phyloP scores from a whole-genome alignment of 2,797 vertebrate genomes.

The Tympanoctomys barrerae region DNA sequence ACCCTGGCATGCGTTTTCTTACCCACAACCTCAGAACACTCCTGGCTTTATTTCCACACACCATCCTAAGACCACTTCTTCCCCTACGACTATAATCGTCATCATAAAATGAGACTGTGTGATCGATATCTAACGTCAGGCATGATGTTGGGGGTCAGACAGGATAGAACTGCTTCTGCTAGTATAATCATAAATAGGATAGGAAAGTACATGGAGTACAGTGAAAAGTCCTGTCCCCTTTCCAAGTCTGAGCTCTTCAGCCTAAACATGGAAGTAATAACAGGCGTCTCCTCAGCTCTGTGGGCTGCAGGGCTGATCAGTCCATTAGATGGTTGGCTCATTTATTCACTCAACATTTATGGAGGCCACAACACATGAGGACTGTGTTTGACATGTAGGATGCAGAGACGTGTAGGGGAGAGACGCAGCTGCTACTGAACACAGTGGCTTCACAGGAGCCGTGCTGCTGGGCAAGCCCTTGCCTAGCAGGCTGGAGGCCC shows the following conservation, averaged over 20 bases:
- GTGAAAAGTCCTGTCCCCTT: neutral
- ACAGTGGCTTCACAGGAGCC: neutral
- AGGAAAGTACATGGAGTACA: neutral
- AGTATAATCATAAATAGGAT: neutral
- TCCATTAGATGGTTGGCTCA: neutral
- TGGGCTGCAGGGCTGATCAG: rapidly evolving
- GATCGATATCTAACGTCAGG: neutral
- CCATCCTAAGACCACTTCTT: neutral
- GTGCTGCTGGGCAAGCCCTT: neutral
- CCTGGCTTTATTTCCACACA: neutral
- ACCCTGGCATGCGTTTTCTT: neutral
- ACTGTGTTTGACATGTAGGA: neutral
- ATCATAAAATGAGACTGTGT: neutral
- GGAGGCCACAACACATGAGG: neutral
- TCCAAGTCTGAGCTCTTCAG: neutral
- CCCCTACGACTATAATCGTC: neutral
- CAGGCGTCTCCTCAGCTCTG: neutral
- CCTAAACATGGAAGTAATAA: neutral
- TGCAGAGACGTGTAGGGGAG: neutral
- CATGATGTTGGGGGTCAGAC: neutral
- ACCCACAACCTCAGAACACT: neutral
- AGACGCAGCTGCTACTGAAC: neutral
- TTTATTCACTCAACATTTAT: neutral
- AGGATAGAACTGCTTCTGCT: neutral
- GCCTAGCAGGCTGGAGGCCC: neutral